These are phyloP conservation scores for Pomatorhinus ruficollis DNA, from an alignment of 2,113 vertebrate genomes.

Conservation along the genomic window DNA sequence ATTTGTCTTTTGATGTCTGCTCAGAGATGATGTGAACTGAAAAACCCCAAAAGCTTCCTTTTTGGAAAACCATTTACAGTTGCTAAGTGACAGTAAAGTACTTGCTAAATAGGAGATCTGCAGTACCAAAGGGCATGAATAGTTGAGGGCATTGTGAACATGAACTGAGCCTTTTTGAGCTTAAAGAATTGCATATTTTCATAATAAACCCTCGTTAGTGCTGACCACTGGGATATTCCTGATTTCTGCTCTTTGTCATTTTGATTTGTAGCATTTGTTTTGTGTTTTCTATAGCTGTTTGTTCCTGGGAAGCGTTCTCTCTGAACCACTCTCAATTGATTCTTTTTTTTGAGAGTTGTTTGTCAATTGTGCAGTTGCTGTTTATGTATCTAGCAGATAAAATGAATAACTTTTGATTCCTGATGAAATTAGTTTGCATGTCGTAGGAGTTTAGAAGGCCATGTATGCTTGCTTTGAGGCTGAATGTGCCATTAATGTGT, in stretches of 20 bases:
- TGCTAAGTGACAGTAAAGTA: conserved; percentile 55
- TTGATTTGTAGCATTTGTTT: background rate
- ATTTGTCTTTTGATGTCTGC: conserved; percentile 33
- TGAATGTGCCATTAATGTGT: background rate
- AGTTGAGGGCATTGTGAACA: background rate
- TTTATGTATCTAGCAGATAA: background rate
- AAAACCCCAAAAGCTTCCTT: conserved; percentile 29
- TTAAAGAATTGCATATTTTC: background rate
- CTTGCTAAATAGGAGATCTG: conserved; percentile 25
- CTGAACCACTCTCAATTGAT: background rate
- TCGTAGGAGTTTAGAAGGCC: background rate
- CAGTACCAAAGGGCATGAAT: conserved; percentile 8
- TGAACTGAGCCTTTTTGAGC: background rate
- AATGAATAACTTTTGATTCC: background rate
- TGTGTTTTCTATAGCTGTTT: background rate
- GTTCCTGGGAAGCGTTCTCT: background rate
- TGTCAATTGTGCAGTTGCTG: background rate
- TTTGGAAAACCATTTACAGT: conserved; percentile 33
- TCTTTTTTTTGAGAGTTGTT: background rate
- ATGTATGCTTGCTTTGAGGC: background rate
- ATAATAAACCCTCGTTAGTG: background rate
- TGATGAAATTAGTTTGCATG: background rate
- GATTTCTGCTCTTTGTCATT: background rate
- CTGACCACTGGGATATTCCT: background rate
- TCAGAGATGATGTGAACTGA: background rate